Evolutionary conservation across 2,113 vertebrate species (phyloP).

Genomic region (Labeo catla): DNA sequence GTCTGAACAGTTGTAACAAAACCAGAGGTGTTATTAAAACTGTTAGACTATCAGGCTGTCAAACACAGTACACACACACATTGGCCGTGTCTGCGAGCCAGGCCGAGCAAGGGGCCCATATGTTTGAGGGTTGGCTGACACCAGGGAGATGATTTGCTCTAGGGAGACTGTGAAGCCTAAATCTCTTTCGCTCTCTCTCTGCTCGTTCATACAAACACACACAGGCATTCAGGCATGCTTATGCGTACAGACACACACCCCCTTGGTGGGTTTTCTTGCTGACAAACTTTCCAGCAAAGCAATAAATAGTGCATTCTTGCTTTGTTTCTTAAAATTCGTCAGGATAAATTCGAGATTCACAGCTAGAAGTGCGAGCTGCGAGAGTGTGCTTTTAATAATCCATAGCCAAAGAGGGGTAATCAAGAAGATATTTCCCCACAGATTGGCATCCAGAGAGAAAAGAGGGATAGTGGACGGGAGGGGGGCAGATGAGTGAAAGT

Average conservation of each 20-base stretch:
- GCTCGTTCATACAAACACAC: background rate
- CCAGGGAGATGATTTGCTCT: conserved; percentile 45
- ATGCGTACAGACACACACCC: background rate
- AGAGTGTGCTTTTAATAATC: conserved; percentile 45
- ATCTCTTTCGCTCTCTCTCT: conserved; percentile 2
- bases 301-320: conserved; percentile 16
- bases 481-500: conserved; percentile 50
- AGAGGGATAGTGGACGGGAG: conserved; percentile 45
- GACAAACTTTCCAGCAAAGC: conserved; percentile 21
- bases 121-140: conserved; percentile 50
- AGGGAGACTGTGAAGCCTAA: conserved; percentile 34
- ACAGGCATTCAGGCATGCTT: conserved; percentile 24
- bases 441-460: conserved; percentile 67
- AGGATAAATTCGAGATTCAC: background rate
- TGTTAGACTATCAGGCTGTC: conserved; percentile 44
- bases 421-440: conserved; percentile 69
- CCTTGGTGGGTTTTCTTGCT: background rate
- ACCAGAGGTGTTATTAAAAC: conserved; percentile 51
- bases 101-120: conserved; percentile 35
- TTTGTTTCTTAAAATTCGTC: conserved; percentile 14
- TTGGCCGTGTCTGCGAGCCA: conserved; percentile 9
- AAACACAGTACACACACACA: conserved; percentile 24
- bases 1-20: conserved; percentile 46
- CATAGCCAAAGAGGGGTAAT: conserved; percentile 70
- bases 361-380: conserved; percentile 4